Percentiles rank a stretch among this genome's conserved stretches.
These are phyloP conservation scores for Drosophila lowei DNA, from an alignment of 1,140 invertebrate genomes.

Conservation along the genomic window DNA sequence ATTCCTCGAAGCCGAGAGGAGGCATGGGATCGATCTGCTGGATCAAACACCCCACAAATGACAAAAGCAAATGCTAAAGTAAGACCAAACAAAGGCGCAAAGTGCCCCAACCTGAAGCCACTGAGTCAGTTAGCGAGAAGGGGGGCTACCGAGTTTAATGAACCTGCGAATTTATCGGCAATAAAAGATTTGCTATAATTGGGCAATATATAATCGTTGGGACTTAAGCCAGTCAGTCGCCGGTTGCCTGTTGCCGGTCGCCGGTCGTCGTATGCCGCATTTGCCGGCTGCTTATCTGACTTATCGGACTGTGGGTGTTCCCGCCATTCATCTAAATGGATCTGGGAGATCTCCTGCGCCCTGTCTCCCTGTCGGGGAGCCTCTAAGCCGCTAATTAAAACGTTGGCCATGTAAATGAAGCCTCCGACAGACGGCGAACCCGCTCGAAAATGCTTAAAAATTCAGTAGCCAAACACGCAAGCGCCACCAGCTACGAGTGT, in stretches of 20 bases:
- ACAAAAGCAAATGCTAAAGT: conserved; percentile 21
- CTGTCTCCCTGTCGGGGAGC: conserved; percentile 25
- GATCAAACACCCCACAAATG: conserved; percentile 40
- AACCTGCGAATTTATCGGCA: conserved; percentile 76
- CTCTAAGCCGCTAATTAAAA: conserved; percentile 70
- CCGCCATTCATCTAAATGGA: conserved; percentile 57
- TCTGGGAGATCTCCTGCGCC: conserved; percentile 6
- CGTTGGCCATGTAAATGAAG: conserved; percentile 69
- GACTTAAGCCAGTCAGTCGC: conserved; percentile 22
- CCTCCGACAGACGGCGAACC: conserved; percentile 25
- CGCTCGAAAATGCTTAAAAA: conserved; percentile 47
- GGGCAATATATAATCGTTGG: conserved; percentile 66
- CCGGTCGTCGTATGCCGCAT: not conserved
- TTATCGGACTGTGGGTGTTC: conserved; percentile 64
- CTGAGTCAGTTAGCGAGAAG: conserved; percentile 42
- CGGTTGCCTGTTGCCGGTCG: not conserved
- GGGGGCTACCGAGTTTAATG: conserved; percentile 57
- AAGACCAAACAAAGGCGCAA: conserved; percentile 24
- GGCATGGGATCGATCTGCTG: conserved; percentile 12
- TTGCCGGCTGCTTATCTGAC: conserved; percentile 43
- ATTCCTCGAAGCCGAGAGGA: conserved; percentile 25
- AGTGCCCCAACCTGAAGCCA: conserved; percentile 11
- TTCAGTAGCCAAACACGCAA: conserved; percentile 71
- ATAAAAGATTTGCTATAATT: conserved; percentile 74
- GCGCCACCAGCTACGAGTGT: conserved; percentile 24